These are phyloP conservation scores for Rhea pennata DNA, from an alignment of 2,113 vertebrate genomes.

Conservation along the genomic window DNA sequence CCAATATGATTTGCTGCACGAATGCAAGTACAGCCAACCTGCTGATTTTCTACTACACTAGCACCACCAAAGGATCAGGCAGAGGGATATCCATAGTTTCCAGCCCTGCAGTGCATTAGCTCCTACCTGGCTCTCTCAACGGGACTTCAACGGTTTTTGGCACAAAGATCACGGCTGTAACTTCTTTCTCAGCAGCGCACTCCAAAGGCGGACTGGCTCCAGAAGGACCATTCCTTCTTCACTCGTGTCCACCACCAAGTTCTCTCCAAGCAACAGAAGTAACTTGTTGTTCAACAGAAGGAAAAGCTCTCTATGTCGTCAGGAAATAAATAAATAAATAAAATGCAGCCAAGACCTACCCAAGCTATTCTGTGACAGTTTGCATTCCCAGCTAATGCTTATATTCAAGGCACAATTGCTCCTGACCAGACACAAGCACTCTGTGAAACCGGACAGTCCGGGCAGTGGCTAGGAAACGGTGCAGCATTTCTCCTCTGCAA, in stretches of 20 bases:
- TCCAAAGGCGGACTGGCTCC: background rate
- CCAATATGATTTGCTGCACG: background rate
- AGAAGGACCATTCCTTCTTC: background rate
- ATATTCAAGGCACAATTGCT: background rate
- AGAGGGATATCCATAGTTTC: background rate
- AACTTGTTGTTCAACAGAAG: background rate
- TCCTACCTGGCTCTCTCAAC: constrained; percentile 9
- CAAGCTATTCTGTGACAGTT: background rate
- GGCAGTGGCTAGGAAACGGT: background rate
- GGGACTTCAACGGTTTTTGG: background rate
- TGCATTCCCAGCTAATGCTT: constrained; percentile 16
- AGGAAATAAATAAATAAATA: background rate
- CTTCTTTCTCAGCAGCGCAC: background rate
- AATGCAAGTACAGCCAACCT: background rate
- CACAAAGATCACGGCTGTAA: background rate
- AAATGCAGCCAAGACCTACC: background rate
- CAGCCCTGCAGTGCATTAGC: background rate
- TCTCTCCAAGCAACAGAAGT: background rate
- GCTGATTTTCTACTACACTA: constrained; percentile 50
- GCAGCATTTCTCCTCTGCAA: background rate
- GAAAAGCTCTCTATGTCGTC: background rate
- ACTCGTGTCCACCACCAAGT: background rate
- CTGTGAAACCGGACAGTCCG: too few species aligned
- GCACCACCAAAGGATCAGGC: constrained; percentile 60
- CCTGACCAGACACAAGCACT: background rate